These are phyloP conservation scores for Theocolax elegans DNA, from an alignment of 1,140 invertebrate genomes.

Conservation along the genomic window DNA sequence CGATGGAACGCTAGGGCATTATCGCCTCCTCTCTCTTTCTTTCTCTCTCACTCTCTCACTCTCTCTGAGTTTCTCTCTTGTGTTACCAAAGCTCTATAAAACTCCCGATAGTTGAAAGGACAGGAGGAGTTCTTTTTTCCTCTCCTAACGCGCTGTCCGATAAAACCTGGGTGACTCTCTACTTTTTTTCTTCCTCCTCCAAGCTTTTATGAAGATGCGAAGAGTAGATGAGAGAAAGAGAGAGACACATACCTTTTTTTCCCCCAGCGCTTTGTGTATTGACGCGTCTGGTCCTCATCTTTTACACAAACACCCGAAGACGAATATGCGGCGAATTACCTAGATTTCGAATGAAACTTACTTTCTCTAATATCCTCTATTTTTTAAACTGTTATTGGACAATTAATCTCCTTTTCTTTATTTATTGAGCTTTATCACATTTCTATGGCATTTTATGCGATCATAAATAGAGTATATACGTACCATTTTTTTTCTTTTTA, in stretches of 20 bases:
- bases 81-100: constrained; percentile 9
- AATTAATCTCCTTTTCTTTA: no score
- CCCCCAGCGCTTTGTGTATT: neutral
- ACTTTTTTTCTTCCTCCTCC: neutral
- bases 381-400: no score
- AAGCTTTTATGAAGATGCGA: constrained; percentile 14
- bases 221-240: neutral
- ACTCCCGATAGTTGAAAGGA: neutral
- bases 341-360: no score
- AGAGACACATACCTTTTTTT: neutral
- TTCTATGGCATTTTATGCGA: no score
- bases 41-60: neutral
- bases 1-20: neutral
- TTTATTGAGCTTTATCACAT: no score
- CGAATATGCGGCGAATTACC: no score
- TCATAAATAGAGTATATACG: no score
- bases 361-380: no score
- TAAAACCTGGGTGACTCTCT: neutral
- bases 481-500: no score
- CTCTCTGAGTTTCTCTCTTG: neutral
- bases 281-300: no score
- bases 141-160: constrained; percentile 4
- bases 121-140: neutral
- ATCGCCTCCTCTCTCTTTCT: neutral
- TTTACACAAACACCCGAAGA: no score